These are phyloP conservation scores for Rhizoglyphus robini DNA, from an alignment of 1,140 invertebrate species.

Conservation along the genomic window DNA sequence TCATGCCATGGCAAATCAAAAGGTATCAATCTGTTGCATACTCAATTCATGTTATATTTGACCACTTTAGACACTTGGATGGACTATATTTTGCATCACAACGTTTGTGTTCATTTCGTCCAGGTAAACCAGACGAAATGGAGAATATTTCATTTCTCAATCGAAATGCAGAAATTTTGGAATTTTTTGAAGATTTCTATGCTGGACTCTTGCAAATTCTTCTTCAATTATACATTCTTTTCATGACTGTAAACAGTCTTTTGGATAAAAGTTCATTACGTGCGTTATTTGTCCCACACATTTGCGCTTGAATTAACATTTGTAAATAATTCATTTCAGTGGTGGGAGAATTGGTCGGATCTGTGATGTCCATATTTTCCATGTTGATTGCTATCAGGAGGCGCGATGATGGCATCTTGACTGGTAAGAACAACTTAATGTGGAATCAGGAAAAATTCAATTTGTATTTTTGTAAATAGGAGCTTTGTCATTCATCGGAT, in stretches of 20 bases:
- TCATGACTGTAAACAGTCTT: constrained; percentile 17
- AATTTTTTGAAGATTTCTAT: constrained; percentile 31
- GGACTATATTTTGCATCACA: constrained; percentile 26
- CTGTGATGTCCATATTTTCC: constrained; percentile 25
- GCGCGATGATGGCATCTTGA: constrained; percentile 28
- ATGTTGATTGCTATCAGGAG: constrained; percentile 27
- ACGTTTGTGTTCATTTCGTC: constrained; percentile 23
- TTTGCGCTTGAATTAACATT: background rate
- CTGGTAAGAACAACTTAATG: constrained; percentile 16
- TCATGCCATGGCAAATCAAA: constrained; percentile 31
- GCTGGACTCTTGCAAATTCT: constrained; percentile 28
- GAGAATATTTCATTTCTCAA: constrained; percentile 24
- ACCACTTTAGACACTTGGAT: constrained; percentile 27
- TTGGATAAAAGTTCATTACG: background rate
- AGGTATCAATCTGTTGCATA: constrained; percentile 23
- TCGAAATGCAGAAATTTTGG: constrained; percentile 25
- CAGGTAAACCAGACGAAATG: constrained; percentile 22
- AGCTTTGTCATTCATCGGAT: constrained; percentile 26
- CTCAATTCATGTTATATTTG: background rate
- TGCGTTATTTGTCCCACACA: background rate
- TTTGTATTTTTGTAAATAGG: background rate
- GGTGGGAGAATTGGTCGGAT: constrained; percentile 25
- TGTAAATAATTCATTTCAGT: constrained; percentile 21
- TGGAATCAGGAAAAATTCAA: background rate
- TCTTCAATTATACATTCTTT: constrained; percentile 28